These are phyloP conservation scores for Capromys pilorides DNA, from an alignment of 2,797 vertebrate genomes.

Conservation along the genomic window DNA sequence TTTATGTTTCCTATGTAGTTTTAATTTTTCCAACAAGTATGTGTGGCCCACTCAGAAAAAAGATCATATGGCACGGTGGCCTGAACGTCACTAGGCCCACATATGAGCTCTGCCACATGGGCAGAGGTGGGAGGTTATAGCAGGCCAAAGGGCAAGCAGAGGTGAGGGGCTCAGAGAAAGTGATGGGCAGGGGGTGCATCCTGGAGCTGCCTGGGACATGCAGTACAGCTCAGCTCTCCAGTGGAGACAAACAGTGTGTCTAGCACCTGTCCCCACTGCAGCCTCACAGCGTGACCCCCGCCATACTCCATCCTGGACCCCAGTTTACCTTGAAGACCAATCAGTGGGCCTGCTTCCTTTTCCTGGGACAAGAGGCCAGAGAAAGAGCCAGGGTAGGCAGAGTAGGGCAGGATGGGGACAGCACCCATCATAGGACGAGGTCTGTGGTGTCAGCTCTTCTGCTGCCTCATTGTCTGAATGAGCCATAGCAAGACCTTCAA, in stretches of 20 bases:
- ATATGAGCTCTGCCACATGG: not conserved
- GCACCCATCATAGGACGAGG: not conserved
- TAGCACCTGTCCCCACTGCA: not conserved
- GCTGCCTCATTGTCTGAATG: not conserved
- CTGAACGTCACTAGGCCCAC: not conserved
- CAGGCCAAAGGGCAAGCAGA: not conserved
- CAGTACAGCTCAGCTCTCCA: not conserved
- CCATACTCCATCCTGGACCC: not conserved
- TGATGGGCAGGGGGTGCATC: rapidly evolving
- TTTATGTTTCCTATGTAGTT: not conserved
- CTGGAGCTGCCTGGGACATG: not conserved
- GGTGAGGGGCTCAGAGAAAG: not conserved
- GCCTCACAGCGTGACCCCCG: no score
- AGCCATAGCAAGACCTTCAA: not conserved
- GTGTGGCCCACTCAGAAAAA: not conserved
- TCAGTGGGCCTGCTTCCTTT: not conserved
- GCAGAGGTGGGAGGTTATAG: not conserved
- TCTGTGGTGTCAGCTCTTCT: not conserved
- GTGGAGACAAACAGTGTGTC: no score
- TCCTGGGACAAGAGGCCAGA: not conserved
- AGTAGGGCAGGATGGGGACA: rapidly evolving
- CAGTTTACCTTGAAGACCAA: not conserved
- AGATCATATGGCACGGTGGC: not conserved
- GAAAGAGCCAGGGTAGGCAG: not conserved
- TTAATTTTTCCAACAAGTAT: not conserved